Conservation (phyloP, 1,140 invertebrate species). For the Drosophila lini region DNA sequence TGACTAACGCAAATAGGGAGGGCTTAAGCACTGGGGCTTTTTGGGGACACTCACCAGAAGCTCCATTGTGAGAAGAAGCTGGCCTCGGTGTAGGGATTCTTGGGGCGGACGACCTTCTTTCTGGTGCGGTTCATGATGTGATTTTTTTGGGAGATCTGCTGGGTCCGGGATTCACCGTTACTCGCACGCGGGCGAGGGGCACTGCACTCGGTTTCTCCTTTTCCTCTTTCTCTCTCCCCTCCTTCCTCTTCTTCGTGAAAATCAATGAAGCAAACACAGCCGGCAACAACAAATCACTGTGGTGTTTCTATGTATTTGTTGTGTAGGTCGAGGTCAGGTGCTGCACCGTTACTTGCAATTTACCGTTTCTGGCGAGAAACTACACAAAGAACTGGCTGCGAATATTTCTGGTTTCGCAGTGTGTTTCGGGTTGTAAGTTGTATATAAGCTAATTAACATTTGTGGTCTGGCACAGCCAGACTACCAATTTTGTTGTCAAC, state of each 20-base stretch:
- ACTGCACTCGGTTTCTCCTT: not conserved
- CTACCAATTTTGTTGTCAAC: constrained; percentile 20
- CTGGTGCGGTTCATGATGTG: constrained; percentile 77
- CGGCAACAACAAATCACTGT: constrained; percentile 55
- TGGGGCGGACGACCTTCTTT: constrained; percentile 73
- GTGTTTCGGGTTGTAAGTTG: not conserved
- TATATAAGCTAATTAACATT: constrained; percentile 34
- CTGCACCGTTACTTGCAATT: constrained; percentile 39
- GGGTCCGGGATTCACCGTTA: constrained; percentile 52
- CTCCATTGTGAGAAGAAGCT: constrained; percentile 77
- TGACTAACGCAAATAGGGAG: constrained; percentile 30
- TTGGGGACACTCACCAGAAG: constrained; percentile 70
- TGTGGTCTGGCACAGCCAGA: constrained; percentile 26
- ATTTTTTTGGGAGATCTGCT: constrained; percentile 1
- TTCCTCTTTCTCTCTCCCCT: not conserved
- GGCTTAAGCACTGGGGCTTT: not conserved
- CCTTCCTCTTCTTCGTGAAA: constrained; percentile 18
- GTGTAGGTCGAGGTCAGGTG: constrained; percentile 64
- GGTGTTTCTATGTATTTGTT: constrained; percentile 16
- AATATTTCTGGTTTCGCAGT: not conserved
- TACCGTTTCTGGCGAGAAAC: constrained; percentile 52
- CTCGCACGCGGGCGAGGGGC: constrained; percentile 11
- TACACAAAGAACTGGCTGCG: constrained; percentile 21
- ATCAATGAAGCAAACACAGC: constrained; percentile 46
- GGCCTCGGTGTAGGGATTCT: constrained; percentile 76